These are phyloP conservation scores for Synergus gifuensis DNA, from an alignment of 2,888 invertebrate species.

Conservation along the genomic window DNA sequence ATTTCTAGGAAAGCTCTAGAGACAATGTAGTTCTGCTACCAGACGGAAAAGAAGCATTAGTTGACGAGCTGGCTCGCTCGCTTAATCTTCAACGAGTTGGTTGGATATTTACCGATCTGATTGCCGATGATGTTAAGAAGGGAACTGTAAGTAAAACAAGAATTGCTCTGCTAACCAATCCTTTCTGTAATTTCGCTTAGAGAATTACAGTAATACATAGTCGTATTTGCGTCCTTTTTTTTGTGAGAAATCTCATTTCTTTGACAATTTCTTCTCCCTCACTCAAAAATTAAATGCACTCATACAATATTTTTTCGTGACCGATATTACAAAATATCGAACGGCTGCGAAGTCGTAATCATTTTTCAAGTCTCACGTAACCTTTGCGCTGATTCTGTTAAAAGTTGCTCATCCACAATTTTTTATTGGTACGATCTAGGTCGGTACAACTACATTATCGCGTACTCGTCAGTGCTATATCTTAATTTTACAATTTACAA, in stretches of 20 bases:
- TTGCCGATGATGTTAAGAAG: conserved; percentile 89
- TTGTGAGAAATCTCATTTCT: conserved; percentile 47
- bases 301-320: conserved; percentile 31
- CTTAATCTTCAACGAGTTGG: conserved; percentile 92
- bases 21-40: conserved; percentile 85
- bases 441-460: conserved; percentile 19
- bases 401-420: conserved; percentile 17
- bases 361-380: conserved; percentile 11
- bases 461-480: conserved; percentile 4
- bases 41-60: conserved; percentile 85
- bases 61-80: conserved; percentile 87
- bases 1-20: conserved; percentile 82
- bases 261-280: conserved; percentile 2
- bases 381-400: conserved; percentile 14
- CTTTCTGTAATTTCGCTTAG: conserved; percentile 23
- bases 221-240: conserved; percentile 41
- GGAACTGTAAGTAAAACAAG: conserved; percentile 87
- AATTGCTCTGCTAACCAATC: not conserved
- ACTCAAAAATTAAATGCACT: conserved; percentile 32
- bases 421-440: conserved; percentile 18
- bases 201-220: conserved; percentile 42
- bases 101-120: conserved; percentile 99
- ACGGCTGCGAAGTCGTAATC: conserved; percentile 21
- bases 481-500: conserved; percentile 28
- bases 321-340: conserved; percentile 36